phyloP scores from a whole-genome alignment of 92 coral and sea anemone species.

The Hydrozoanthus gracilis region DNA sequence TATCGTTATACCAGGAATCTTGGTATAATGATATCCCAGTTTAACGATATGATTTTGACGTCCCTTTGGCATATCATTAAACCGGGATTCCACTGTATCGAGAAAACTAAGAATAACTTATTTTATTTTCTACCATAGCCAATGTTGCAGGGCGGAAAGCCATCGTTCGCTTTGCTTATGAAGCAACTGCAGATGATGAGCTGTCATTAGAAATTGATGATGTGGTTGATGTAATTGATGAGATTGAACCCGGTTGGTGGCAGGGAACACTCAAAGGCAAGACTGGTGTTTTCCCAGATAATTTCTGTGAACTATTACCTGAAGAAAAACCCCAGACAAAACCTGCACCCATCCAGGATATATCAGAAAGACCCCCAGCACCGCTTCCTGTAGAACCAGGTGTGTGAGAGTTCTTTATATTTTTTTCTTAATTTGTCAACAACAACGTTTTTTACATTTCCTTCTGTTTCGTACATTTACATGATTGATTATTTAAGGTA shows the following conservation, averaged over 20 bases:
- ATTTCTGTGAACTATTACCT: slow-evolving; percentile 80
- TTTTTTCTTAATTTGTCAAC: not conserved
- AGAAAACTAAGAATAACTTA: too few species aligned
- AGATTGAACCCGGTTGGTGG: slow-evolving; percentile 98
- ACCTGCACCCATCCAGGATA: not conserved
- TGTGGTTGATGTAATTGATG: slow-evolving; percentile 67
- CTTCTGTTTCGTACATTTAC: too few species aligned
- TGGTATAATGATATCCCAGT: too few species aligned
- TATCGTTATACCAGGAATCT: too few species aligned
- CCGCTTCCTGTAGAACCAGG: slow-evolving; percentile 51
- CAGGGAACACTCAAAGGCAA: slow-evolving; percentile 70
- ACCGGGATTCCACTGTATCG: too few species aligned
- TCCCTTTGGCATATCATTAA: too few species aligned
- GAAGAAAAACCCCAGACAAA: slow-evolving; percentile 49
- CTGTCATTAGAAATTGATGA: slow-evolving; percentile 68
- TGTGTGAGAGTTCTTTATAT: not conserved
- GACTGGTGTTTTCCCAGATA: slow-evolving; percentile 87
- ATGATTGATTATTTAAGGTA: too few species aligned
- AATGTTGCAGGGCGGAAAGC: slow-evolving; percentile 77
- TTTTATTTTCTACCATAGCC: not conserved
- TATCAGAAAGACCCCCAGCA: slow-evolving; percentile 19
- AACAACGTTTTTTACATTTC: too few species aligned
- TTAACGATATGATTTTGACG: too few species aligned
- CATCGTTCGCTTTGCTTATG: slow-evolving; percentile 84
- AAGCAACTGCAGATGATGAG: slow-evolving; percentile 86